Conservation (phyloP, 2,888 invertebrate genomes). For the Brachynemurus nebulosus region DNA sequence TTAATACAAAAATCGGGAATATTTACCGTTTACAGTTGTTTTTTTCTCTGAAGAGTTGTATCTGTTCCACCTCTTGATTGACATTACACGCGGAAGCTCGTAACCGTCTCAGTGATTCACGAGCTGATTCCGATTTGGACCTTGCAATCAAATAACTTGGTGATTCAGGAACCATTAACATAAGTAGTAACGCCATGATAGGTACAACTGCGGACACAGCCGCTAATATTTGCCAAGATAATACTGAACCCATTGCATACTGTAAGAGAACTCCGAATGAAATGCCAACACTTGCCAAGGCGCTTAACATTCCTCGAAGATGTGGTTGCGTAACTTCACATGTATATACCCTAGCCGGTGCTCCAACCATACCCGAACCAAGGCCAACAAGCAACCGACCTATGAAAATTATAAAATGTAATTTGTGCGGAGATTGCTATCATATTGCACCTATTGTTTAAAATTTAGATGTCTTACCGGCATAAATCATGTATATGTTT, state of each 20-base stretch:
- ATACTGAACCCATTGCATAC: conserved; percentile 44
- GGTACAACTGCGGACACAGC: conserved; percentile 47
- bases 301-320: conserved; percentile 58
- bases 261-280: conserved; percentile 54
- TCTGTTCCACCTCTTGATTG: conserved; percentile 44
- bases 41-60: conserved; percentile 45
- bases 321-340: conserved; percentile 60
- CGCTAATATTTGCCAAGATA: conserved; percentile 49
- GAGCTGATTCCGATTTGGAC: conserved; percentile 43
- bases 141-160: conserved; percentile 54
- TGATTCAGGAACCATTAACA: conserved; percentile 54
- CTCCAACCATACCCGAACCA: conserved; percentile 59
- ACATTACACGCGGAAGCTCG: conserved; percentile 47
- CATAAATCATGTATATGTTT: conserved; percentile 45
- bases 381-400: conserved; percentile 50
- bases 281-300: conserved; percentile 55
- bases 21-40: conserved; percentile 42
- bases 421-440: neutral
- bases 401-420: conserved; percentile 11
- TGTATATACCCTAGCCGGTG: conserved; percentile 54
- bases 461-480: conserved; percentile 29
- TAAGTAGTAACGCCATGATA: conserved; percentile 41
- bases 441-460: too few species aligned
- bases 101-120: conserved; percentile 40
- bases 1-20: neutral